Conservation (phyloP, 1,140 invertebrate species). For the Drosophila ohnishii region DNA sequence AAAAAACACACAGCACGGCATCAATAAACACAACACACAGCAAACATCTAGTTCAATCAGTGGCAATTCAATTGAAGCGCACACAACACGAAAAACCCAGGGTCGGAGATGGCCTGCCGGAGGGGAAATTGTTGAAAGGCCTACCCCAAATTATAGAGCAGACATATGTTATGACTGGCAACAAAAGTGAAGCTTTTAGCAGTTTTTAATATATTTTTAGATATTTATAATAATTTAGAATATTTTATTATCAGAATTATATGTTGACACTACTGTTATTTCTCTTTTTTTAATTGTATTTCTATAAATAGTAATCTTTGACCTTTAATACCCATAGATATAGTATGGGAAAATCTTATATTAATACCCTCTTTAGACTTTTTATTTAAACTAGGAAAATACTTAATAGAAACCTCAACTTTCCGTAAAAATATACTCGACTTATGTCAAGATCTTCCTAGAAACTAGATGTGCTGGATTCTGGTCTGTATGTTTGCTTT, state of each 20-base stretch:
- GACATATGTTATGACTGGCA: background rate
- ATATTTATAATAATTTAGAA: background rate
- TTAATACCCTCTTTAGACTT: too few relatives aligned
- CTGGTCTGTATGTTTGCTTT: slow-evolving; percentile 7
- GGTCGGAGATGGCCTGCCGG: background rate
- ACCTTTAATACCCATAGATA: too few relatives aligned
- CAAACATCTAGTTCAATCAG: slow-evolving; percentile 36
- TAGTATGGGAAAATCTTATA: too few relatives aligned
- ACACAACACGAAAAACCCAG: background rate
- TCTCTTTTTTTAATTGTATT: too few relatives aligned
- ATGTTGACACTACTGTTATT: background rate
- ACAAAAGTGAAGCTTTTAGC: background rate
- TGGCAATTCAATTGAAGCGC: slow-evolving; percentile 24
- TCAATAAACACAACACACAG: slow-evolving; percentile 3
- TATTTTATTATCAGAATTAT: background rate
- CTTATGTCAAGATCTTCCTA: background rate
- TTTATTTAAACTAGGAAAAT: background rate
- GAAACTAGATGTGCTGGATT: background rate
- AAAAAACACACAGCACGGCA: slow-evolving; percentile 5
- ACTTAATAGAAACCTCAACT: background rate
- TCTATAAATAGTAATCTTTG: too few relatives aligned
- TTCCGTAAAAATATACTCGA: background rate
- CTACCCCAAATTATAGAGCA: slow-evolving; percentile 22
- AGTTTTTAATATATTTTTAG: background rate
- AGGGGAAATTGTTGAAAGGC: background rate